These are phyloP conservation scores for Sternotherus odoratus DNA, from an alignment of 2,797 vertebrate species.

Conservation along the genomic window DNA sequence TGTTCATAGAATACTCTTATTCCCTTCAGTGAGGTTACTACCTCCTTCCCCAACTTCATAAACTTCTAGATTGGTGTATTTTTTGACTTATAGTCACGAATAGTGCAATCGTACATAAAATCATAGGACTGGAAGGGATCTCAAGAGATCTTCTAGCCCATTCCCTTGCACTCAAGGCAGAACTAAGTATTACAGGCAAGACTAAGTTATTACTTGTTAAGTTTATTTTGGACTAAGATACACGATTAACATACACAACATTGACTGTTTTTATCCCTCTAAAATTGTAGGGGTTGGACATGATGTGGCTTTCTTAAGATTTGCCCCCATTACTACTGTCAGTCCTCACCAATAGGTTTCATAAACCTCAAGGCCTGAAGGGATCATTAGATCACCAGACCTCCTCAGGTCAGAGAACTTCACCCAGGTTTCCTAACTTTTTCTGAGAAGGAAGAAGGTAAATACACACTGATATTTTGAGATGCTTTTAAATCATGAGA, in stretches of 20 bases:
- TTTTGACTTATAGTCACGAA: no score
- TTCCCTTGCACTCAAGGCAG: no score
- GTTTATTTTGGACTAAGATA: neutral
- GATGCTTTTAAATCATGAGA: neutral
- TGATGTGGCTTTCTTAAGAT: neutral
- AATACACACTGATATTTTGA: neutral
- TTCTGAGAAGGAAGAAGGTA: neutral
- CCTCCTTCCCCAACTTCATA: no score
- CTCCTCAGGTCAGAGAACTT: neutral
- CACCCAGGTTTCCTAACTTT: neutral
- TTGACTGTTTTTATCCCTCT: neutral
- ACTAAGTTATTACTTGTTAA: no score
- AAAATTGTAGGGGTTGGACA: neutral
- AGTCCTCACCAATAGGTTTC: neutral
- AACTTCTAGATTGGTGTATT: no score
- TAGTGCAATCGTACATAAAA: neutral
- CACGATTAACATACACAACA: neutral
- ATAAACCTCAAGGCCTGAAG: neutral
- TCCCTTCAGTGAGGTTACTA: no score
- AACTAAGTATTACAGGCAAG: no score
- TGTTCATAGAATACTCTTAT: no score
- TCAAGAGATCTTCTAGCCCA: no score
- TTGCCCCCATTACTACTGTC: neutral
- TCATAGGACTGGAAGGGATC: no score
- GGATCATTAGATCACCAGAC: neutral